A percentile compares a stretch with the other conserved stretches of the same genome.
phyloP scores from a whole-genome alignment of 1,140 invertebrate genomes.

The Apolygus lucorum region DNA sequence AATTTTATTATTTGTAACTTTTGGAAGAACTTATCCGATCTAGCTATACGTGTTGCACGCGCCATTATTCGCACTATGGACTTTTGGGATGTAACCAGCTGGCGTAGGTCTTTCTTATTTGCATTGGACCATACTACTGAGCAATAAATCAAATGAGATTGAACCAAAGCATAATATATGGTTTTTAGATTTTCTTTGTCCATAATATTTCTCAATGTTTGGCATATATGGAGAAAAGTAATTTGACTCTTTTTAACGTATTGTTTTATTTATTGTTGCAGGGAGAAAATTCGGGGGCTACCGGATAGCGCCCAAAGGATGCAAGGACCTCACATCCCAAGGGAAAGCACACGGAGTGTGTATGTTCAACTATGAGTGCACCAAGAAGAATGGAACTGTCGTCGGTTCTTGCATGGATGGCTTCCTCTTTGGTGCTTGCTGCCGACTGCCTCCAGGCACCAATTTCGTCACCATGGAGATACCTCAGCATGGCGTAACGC shows the following conservation, averaged over 20 bases:
- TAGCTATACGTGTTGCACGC: no score
- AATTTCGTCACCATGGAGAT: conserved; percentile 27
- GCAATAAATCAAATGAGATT: no score
- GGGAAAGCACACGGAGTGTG: conserved; percentile 56
- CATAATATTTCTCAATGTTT: background rate
- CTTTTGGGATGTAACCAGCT: no score
- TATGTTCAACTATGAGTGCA: conserved; percentile 90
- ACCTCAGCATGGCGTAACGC: conserved; percentile 40
- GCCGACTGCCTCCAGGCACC: conserved; percentile 49
- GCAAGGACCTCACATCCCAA: conserved; percentile 46
- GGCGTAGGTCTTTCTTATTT: no score
- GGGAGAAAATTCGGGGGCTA: conserved; percentile 74
- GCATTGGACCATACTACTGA: no score
- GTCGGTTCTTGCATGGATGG: conserved; percentile 85
- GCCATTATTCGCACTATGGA: no score
- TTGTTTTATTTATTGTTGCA: conserved; percentile 40
- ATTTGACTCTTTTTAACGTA: no score
- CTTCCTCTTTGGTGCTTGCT: conserved; percentile 84
- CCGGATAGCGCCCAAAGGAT: conserved; percentile 67
- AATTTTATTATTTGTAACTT: no score
- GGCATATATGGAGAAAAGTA: no score
- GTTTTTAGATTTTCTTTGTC: no score
- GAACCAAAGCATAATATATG: no score
- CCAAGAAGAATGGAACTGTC: conserved; percentile 65
- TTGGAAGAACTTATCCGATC: no score